Evolutionary conservation across 2,113 vertebrate species (phyloP).

Genomic region (mouse (Mus musculus)): GRCm39 chr13:85410001-85410500

Average conservation of each 20-base stretch:
- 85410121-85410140: not conserved
- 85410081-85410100: no score
- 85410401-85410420: not conserved
- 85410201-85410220: slow-evolving; percentile 10
- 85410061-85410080: no score
- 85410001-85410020: no score
- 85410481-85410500: not conserved
- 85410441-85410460: slow-evolving; percentile 17
- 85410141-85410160: not conserved
- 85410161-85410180: not conserved
- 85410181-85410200: slow-evolving; percentile 11
- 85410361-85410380: slow-evolving; percentile 10
- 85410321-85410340: not conserved
- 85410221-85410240: not conserved
- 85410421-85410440: slow-evolving; percentile 53
- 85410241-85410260: not conserved
- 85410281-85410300: not conserved
- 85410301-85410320: not conserved
- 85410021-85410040: no score
- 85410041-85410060: no score
- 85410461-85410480: not conserved
- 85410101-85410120: no score
- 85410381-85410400: not conserved
- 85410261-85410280: not conserved
- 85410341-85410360: not conserved